Evolutionary conservation across 2,888 invertebrate genomes (phyloP), one percentile per base, ranked within the genome.

Genomic region (Stomorhina lunata): DNA sequence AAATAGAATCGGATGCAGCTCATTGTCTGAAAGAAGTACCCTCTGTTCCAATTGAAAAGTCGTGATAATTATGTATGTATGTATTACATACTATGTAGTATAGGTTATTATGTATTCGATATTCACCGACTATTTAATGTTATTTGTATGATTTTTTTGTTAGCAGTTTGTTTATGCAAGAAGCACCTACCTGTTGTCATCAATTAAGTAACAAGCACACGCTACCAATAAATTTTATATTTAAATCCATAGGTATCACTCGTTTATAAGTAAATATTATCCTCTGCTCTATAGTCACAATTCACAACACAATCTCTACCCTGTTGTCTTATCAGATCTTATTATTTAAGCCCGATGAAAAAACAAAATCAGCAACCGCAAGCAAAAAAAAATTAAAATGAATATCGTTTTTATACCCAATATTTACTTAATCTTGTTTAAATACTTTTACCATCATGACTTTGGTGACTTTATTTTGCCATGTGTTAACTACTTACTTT

Each of bases 131-230:
- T n/a, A n/a, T n/a, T n/a, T n/a, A n/a, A n/a, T n/a, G n/a, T n/a
- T n/a, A n/a, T n/a, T n/a, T n/a, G n/a, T n/a, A n/a, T n/a, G n/a
- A 12, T 66, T 12, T 63, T 40, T 48, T 72, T 50, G 22, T 32
- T 29, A 45, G 2, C 15, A 34, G 65, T 25, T 66, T 40, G 25
- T 27, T 63, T 71, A 76, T 76, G 55, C 71, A 80, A 90, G 89
- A 88, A 90, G 89, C 89, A 80, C 89, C 89, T 90, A 88, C 89
- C 88, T 88, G 89, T 89, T 89, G 89, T 89, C 89, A 89, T 88
- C 89, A 89, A 89, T 89, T 89, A 89, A 88, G 89, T 89, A 89
- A 90, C 89, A 89, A 88, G 88, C 88, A 86, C 88, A 89, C 88
- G 88, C 88, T 87, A 88, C 87, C 88, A 86, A 89, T 89, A 89